phyloP scores from a whole-genome alignment of 2,888 invertebrate species.

The Platycheirus rosarum region DNA sequence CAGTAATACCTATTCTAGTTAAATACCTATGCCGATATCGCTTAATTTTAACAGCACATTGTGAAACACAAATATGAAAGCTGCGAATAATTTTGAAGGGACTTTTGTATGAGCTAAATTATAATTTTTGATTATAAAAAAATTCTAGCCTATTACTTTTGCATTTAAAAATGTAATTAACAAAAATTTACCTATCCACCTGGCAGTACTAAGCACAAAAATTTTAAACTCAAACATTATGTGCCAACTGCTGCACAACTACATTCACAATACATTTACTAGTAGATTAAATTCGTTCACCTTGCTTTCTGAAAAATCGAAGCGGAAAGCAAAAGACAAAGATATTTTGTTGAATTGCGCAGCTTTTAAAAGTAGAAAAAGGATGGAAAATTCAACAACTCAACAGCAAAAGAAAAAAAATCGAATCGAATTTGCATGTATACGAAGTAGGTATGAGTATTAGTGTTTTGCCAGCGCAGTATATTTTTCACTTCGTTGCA shows the following conservation, averaged over 20 bases:
- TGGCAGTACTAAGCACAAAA: slow-evolving; percentile 47
- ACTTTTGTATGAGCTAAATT: too few species aligned
- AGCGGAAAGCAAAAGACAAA: slow-evolving; percentile 62
- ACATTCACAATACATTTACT: slow-evolving; percentile 24
- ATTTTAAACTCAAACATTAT: slow-evolving; percentile 61
- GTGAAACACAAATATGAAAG: too few species aligned
- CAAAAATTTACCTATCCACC: too few species aligned
- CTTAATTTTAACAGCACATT: too few species aligned
- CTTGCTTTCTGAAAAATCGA: slow-evolving; percentile 70
- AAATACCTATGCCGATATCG: too few species aligned
- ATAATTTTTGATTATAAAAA: too few species aligned
- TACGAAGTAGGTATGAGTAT: slow-evolving; percentile 39
- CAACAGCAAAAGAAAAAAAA: slow-evolving; percentile 24
- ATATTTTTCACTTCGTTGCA: slow-evolving; percentile 65
- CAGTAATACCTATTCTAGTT: too few species aligned
- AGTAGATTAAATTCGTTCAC: slow-evolving; percentile 67
- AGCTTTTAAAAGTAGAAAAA: slow-evolving; percentile 62
- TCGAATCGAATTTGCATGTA: slow-evolving; percentile 18
- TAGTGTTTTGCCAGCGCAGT: slow-evolving; percentile 67
- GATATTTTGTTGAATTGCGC: slow-evolving; percentile 60
- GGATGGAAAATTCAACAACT: slow-evolving; percentile 54
- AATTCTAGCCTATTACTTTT: too few species aligned
- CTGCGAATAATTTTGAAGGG: too few species aligned
- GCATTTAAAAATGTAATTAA: too few species aligned
- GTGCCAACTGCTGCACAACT: slow-evolving; percentile 35